Base-by-base conservation (phyloP, 2,888 invertebrate genomes). In the Hedychridium roseum region DNA sequence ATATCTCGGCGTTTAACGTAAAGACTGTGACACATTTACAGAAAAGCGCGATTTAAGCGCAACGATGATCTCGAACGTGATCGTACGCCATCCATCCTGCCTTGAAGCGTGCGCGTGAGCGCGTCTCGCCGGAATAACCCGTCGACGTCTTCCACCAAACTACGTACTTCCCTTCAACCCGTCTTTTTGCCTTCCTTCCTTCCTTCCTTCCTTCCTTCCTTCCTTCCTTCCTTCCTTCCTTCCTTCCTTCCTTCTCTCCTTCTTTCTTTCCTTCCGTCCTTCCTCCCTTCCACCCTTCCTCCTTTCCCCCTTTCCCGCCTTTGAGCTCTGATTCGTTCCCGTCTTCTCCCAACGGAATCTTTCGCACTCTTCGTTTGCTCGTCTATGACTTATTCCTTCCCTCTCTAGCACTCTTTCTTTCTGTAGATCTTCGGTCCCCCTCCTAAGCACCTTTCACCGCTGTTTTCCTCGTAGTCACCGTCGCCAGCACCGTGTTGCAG, bases 401-500 rank as follows among this genome's bases (percentile, higher is more conserved):
- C 43, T 45, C 12, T 48, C 39, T 23, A 36, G 40, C 9, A 27
- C 31, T 49, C 31, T 37, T 35, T 46, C 30, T 11, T 26, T 39
- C 43, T 39, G 46, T 45, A 48, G 35, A 55, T 39, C 32, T 43
- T 44, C 50, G 37, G n/a, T 48, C 47, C 47, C 45, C 52, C 28
- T 34, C 43, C 37, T 11, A 37, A 41, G 17, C 34, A 30, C 51
- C 39, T 15, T n/a, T n/a, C 42, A 9, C 20, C 40, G 21, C 35
- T 50, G 45, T 43, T 50, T 57, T 52, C 60, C 51, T 51, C 56
- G 50, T 52, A 50, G 56, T 61, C 65, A 56, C 59, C 63, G 62
- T 57, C 60, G 54, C 57, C 54, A 57, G 50, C 50, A 57, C 58
- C 55, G 55, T 64, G n/a, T n/a, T n/a, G 52, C 52, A 58, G 47